Base-by-base conservation (phyloP, 1,140 invertebrate genomes). In the Plectus sambesii region DNA sequence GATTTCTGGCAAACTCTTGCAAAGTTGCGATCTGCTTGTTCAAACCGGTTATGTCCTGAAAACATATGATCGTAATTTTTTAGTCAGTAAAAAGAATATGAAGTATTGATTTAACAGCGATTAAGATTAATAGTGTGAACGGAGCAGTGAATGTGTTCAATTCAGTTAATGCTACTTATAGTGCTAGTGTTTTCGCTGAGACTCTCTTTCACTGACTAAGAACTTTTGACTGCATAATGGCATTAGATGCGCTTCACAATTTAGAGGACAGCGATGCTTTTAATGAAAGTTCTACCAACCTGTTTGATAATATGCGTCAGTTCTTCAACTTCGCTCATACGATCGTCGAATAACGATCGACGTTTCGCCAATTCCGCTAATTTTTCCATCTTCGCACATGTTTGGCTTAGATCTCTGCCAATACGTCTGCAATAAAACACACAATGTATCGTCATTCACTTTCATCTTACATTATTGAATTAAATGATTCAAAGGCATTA, bases 221-320 rank as follows among this genome's bases (percentile, higher is more conserved):
- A n/a, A n/a, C n/a, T n/a, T n/a, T n/a, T n/a, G n/a, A n/a, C n/a
- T n/a, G n/a, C n/a, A n/a, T n/a, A n/a, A n/a, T n/a, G n/a, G n/a
- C n/a, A n/a, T n/a, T n/a, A n/a, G n/a, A n/a, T n/a, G n/a, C n/a
- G n/a, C n/a, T n/a, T n/a, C n/a, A n/a, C n/a, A n/a, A n/a, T n/a
- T n/a, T n/a, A n/a, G n/a, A n/a, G n/a, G n/a, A n/a, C n/a, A n/a
- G n/a, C n/a, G n/a, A n/a, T n/a, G n/a, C n/a, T n/a, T n/a, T n/a
- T n/a, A n/a, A n/a, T n/a, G n/a, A n/a, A n/a, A n/a, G n/a, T n/a
- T n/a, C n/a, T n/a, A n/a, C n/a, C n/a, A n/a, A n/a, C n/a, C n/a
- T 87, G 83, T 75, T 96, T 97, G 24, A 99, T 93, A 37, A 96
- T 93, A 63, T 88, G 89, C 1, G 90, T 96, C 30, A 99, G 71